phyloP scores from a whole-genome alignment of 2,888 invertebrate species.

The Cataglyphis rosenhaueri region DNA sequence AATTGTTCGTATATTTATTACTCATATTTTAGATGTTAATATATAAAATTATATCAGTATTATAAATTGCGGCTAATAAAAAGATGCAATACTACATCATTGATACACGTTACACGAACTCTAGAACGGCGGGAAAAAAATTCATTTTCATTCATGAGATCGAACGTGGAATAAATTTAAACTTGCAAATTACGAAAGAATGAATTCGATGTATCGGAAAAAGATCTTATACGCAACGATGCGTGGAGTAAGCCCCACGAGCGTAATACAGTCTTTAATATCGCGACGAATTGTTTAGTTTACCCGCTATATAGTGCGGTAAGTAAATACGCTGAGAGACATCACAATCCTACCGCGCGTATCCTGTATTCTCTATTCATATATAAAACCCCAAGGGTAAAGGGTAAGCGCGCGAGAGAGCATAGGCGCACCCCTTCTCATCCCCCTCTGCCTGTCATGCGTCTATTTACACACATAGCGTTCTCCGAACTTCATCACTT shows the following conservation, averaged over 20 bases:
- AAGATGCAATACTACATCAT: neutral
- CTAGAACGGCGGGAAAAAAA: neutral
- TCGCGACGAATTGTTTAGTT: neutral
- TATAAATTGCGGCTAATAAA: neutral
- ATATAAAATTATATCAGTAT: neutral
- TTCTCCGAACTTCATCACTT: conserved; percentile 41
- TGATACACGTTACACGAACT: neutral
- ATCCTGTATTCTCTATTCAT: neutral
- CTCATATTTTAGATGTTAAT: neutral
- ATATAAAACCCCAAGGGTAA: neutral
- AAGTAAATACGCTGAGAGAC: conserved; percentile 71
- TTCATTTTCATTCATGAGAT: neutral
- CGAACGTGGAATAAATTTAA: neutral
- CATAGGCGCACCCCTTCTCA: neutral
- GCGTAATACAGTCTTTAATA: neutral
- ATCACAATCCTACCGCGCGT: conserved; percentile 66
- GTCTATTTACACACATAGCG: neutral
- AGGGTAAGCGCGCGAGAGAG: neutral
- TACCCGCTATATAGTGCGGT: conserved; percentile 34
- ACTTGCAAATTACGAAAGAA: neutral
- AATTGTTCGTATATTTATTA: neutral
- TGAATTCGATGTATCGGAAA: neutral
- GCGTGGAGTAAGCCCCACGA: neutral
- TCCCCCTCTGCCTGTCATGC: neutral
- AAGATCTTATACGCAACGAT: neutral